Conservation (phyloP, 2,797 vertebrate species). For the Pseudochirops cupreus region DNA sequence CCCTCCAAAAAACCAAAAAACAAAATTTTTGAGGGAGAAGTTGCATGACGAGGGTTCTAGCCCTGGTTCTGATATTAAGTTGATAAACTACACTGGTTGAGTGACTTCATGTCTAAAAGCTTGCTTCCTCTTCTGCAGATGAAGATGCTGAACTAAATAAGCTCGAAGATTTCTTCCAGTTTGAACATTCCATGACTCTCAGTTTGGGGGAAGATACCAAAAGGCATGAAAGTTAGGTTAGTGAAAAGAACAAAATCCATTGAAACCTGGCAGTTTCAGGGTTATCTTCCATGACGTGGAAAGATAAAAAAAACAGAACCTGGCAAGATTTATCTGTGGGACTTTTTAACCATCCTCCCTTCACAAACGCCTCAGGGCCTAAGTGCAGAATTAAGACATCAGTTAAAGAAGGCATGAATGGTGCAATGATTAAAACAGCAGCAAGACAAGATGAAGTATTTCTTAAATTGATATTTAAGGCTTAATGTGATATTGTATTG, state of each 20-base stretch:
- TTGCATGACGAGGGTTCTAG: neutral
- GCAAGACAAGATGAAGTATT: conserved; percentile 59
- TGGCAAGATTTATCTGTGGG: conserved; percentile 50
- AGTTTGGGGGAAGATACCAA: neutral
- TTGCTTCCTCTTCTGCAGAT: neutral
- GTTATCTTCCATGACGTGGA: neutral
- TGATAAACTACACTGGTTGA: neutral
- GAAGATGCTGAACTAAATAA: neutral
- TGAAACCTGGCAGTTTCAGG: neutral
- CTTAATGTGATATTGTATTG: conserved; percentile 17
- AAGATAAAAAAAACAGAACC: neutral
- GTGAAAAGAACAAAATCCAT: neutral
- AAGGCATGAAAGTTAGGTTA: neutral
- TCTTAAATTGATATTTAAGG: conserved; percentile 50
- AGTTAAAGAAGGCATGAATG: conserved; percentile 68
- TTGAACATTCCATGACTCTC: neutral
- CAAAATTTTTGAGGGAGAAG: neutral
- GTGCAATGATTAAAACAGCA: conserved; percentile 58
- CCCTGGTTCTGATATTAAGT: neutral
- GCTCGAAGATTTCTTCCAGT: neutral
- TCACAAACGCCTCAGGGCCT: conserved; percentile 66
- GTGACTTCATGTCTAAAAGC: neutral
- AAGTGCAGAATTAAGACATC: conserved; percentile 67
- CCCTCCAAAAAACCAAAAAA: no score
- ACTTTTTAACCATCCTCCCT: conserved; percentile 65